Evolutionary conservation across 2,113 vertebrate genomes (phyloP).

Genomic region (Falco punctatus): DNA sequence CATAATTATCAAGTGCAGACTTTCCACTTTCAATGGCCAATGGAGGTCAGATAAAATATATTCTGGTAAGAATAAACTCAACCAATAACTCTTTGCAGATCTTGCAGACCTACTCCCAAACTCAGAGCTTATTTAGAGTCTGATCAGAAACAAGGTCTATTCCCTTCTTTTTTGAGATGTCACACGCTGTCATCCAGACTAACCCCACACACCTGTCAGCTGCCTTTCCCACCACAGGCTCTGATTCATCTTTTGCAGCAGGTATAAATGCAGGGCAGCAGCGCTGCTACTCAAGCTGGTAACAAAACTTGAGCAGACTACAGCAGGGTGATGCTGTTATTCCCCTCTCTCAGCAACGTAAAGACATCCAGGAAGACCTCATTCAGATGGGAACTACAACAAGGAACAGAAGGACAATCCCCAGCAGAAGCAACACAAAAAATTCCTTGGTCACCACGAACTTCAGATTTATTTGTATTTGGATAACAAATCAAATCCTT

Average conservation of each 20-base stretch:
- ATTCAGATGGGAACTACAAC: neutral
- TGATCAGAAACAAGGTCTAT: neutral
- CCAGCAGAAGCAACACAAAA: neutral
- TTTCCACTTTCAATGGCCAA: neutral
- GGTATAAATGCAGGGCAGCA: neutral
- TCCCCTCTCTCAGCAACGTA: neutral
- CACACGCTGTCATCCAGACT: neutral
- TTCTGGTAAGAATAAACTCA: neutral
- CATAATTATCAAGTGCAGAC: neutral
- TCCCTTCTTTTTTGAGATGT: neutral
- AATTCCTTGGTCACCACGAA: neutral
- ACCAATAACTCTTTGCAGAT: neutral
- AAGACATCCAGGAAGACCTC: neutral
- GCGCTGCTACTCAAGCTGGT: neutral
- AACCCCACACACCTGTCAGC: neutral
- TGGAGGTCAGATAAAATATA: neutral
- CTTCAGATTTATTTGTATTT: slow-evolving; percentile 20
- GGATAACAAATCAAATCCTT: slow-evolving; percentile 9
- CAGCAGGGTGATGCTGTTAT: neutral
- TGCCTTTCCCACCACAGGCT: neutral
- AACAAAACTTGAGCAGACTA: neutral
- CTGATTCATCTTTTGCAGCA: neutral
- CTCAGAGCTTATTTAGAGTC: neutral
- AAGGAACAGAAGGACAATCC: neutral
- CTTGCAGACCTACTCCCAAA: neutral